These are phyloP conservation scores for Prunella strophiata DNA, from an alignment of 2,797 vertebrate genomes.

Conservation along the genomic window DNA sequence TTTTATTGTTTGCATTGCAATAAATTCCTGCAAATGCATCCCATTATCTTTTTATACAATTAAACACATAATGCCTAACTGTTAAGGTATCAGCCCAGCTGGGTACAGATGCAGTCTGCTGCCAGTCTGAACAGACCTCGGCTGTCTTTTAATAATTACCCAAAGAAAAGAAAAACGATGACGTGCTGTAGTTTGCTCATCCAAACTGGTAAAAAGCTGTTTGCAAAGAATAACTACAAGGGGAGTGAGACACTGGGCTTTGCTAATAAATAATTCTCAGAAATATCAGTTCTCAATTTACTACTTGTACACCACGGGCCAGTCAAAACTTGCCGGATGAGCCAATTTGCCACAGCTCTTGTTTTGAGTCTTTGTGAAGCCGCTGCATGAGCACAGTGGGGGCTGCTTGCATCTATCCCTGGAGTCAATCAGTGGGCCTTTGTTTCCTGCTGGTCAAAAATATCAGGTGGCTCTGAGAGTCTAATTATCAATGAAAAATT, in stretches of 20 bases:
- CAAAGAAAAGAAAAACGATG: constrained; percentile 63
- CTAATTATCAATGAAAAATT: constrained; percentile 93
- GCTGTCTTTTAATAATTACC: constrained; percentile 71
- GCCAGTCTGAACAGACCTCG: constrained; percentile 53
- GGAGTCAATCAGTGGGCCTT: constrained; percentile 85
- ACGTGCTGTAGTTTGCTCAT: constrained; percentile 69
- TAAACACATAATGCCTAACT: constrained; percentile 51
- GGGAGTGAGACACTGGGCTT: constrained; percentile 71
- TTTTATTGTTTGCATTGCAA: constrained; percentile 58
- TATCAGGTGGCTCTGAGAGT: constrained; percentile 87
- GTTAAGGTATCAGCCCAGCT: constrained; percentile 54
- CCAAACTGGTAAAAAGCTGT: constrained; percentile 78
- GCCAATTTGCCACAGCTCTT: constrained; percentile 90
- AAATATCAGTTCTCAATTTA: constrained; percentile 88
- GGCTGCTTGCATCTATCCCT: constrained; percentile 80
- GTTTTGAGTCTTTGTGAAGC: constrained; percentile 91
- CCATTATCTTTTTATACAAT: constrained; percentile 67
- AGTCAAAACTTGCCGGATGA: constrained; percentile 92
- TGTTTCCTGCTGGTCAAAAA: constrained; percentile 90
- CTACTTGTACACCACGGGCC: constrained; percentile 88
- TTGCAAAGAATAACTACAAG: constrained; percentile 76
- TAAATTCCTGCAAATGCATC: constrained; percentile 66
- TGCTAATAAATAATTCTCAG: constrained; percentile 84
- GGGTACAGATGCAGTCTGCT: constrained; percentile 24
- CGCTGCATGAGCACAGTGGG: constrained; percentile 78